Evolutionary conservation across 2,797 vertebrate genomes (phyloP), one percentile per base, ranked within the genome.

Genomic region (Enoplosus armatus): DNA sequence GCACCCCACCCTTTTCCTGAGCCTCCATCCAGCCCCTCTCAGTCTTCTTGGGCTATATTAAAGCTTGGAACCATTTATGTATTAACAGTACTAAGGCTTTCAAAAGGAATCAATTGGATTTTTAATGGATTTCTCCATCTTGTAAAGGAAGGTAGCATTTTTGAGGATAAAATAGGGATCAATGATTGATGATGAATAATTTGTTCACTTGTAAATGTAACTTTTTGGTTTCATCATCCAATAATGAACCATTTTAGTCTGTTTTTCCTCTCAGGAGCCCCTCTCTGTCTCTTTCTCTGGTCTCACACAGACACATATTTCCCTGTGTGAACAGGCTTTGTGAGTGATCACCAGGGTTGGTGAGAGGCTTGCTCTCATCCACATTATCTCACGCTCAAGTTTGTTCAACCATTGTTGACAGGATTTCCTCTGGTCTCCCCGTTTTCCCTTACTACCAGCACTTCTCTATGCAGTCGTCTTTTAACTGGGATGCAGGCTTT

Each of bases 381-480:
- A 85, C 79, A 76, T 84, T 82, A 87, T 93, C 87, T 90, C 89
- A 90, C 64, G 81, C 84, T 88, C 85, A 83, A 80, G 87, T 90
- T 92, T 90, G 83, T 90, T 86, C 86, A 89, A 58, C 83, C 86
- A 89, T 91, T 92, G 90, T 87, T 86, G 82, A 84, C 90, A 92
- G 92, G 90, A 94, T 95, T 94, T 94, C 93, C 91, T 93, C 84
- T 85, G 59, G 56, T 85, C 85, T 83, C 66, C 75, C 73, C 39
- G 8, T 86, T 82, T 86, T 60, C 29, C 77, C 62, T 79, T 70
- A 75, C 69, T 26, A 65, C 54, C 8, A 82, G 71, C 69, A 66
- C 54, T 69, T 71, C 81, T 84, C 80, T 76, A 58, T 87, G 84
- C 73, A 76, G 41, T 80, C 63, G 8, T 69, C 70, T 81, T 82